Conservation (phyloP, 2,113 vertebrate genomes). For the Crocuta crocuta region DNA sequence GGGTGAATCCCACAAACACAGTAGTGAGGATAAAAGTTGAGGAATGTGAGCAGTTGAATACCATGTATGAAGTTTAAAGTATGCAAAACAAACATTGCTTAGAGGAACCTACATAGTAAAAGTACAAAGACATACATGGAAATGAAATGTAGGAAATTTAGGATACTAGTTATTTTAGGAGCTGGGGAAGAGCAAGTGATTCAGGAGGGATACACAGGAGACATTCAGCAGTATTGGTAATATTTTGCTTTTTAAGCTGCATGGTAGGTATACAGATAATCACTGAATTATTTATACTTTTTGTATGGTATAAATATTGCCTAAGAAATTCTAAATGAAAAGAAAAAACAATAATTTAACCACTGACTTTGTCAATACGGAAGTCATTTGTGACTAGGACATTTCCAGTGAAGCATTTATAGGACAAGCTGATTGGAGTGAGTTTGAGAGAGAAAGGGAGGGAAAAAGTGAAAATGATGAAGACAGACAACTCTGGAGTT, state of each 20-base stretch:
- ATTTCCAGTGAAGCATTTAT: background rate
- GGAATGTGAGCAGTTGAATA: background rate
- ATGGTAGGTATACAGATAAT: background rate
- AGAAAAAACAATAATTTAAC: background rate
- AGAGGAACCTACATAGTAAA: background rate
- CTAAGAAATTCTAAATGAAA: conserved; percentile 44
- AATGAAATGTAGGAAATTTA: background rate
- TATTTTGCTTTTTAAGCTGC: background rate
- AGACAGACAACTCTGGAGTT: background rate
- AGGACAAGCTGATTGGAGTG: background rate
- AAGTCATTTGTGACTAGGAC: conserved; percentile 9
- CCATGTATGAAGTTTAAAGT: background rate
- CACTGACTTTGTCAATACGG: background rate
- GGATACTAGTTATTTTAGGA: background rate
- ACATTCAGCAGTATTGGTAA: background rate
- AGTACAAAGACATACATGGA: background rate
- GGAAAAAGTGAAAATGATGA: background rate
- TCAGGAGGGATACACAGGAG: background rate
- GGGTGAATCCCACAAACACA: background rate
- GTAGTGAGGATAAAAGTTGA: background rate
- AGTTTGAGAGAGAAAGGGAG: background rate
- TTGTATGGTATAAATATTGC: background rate
- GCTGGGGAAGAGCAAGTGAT: background rate
- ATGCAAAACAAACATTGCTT: background rate
- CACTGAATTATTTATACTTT: conserved; percentile 36